Evolutionary conservation across 2,888 invertebrate genomes (phyloP), one percentile per base, ranked within the genome.

Genomic region (Lucinisca nassula): DNA sequence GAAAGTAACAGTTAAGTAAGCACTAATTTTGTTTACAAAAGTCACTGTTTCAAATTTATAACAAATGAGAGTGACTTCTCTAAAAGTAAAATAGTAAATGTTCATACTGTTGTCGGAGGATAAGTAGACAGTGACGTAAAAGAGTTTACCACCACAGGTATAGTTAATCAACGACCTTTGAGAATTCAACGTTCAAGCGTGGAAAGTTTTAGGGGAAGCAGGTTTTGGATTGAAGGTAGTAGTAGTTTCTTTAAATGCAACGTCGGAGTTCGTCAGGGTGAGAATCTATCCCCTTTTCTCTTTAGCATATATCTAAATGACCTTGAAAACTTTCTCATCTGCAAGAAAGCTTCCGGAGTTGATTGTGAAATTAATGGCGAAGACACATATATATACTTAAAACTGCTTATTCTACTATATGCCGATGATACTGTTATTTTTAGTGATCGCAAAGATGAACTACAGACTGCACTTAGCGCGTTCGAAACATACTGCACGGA

Each of bases 121-220:
- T n/a, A n/a, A n/a, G n/a, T n/a, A n/a, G n/a, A n/a, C n/a, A n/a
- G n/a, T n/a, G n/a, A n/a, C n/a, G n/a, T n/a, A n/a, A n/a, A 70
- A 35, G 82, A 77, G 1, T 82, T 82, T 77, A 72, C 77, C n/a
- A 72, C 45, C 35, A 55, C 77, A 10, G 77, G 82, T 77, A 77
- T 51, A 30, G 38, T 30, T 38, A 55, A 72, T 1, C 49, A 77
- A 37, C 76, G 76, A 70, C 45, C 67, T 70, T 76, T 76, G 32
- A 10, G 76, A 17, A 30, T 67, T 49, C 30, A 51, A 40, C 38
- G 55, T 21, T 72, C 67, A 17, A 58, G 70, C 14, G 77, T 70
- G 21, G 82, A 77, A 24, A 82, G 77, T 77, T 76, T 84, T 21
- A 82, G 77, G 70, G 77, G 70, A 12, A 38, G 30, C 32, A 40